Percentiles rank a stretch among this genome's conserved stretches.
phyloP scores from a whole-genome alignment of 2,888 invertebrate genomes.

The Sturmia bella region DNA sequence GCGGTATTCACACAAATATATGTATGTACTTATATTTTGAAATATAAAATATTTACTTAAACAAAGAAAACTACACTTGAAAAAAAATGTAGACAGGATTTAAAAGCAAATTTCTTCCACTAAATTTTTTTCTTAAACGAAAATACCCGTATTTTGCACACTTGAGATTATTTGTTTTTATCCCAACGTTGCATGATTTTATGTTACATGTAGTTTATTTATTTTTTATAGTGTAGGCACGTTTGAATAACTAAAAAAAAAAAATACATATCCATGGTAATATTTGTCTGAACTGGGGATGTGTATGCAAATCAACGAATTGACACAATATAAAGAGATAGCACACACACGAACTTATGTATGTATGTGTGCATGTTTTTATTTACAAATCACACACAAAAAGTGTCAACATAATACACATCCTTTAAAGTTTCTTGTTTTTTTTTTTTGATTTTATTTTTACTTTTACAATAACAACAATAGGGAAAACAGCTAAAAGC shows the following conservation, averaged over 20 bases:
- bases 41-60: slow-evolving; percentile 54
- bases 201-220: no score
- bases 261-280: slow-evolving; percentile 42
- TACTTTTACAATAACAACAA: slow-evolving; percentile 30
- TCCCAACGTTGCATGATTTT: no score
- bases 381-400: slow-evolving; percentile 65
- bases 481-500: slow-evolving; percentile 25
- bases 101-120: no score
- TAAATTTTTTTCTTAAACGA: no score
- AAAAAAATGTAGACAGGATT: no score
- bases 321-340: slow-evolving; percentile 38
- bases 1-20: background rate
- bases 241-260: slow-evolving; percentile 50
- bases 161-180: no score
- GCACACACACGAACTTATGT: background rate
- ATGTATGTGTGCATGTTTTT: background rate
- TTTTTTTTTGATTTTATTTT: slow-evolving; percentile 39
- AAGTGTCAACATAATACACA: slow-evolving; percentile 69
- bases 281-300: slow-evolving; percentile 31
- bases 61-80: slow-evolving; percentile 41
- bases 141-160: no score
- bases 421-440: slow-evolving; percentile 48
- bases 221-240: no score
- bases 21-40: background rate
- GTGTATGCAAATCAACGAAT: slow-evolving; percentile 40